These are phyloP conservation scores for Lacerta viridis DNA, from an alignment of 2,797 vertebrate species.

Conservation along the genomic window DNA sequence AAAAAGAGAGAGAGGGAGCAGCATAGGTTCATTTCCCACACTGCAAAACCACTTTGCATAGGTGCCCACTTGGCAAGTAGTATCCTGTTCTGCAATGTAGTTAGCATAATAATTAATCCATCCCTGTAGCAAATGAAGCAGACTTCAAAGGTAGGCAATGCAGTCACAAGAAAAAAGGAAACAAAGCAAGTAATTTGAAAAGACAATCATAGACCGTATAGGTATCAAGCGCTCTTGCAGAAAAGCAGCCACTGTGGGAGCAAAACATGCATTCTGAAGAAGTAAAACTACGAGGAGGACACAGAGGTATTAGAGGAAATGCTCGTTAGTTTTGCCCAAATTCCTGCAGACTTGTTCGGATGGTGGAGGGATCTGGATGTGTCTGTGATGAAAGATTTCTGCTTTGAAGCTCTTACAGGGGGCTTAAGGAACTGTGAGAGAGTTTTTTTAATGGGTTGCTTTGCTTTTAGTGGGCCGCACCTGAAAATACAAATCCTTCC, in stretches of 20 bases:
- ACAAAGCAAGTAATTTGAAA: conserved; percentile 41
- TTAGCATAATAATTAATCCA: neutral
- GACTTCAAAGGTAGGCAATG: conserved; percentile 2
- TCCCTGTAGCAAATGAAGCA: conserved; percentile 1
- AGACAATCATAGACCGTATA: conserved; percentile 14
- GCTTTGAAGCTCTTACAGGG: conserved; percentile 41
- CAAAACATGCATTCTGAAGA: conserved; percentile 29
- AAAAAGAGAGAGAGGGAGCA: neutral
- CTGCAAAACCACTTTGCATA: neutral
- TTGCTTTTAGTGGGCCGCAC: conserved; percentile 48
- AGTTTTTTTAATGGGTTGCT: conserved; percentile 43
- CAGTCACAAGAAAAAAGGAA: conserved; percentile 5
- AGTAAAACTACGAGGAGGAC: conserved; percentile 37
- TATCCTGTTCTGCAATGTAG: neutral
- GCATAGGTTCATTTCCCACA: neutral
- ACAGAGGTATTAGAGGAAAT: neutral
- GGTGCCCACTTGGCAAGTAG: neutral
- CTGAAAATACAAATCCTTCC: neutral
- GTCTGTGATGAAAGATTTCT: conserved; percentile 52
- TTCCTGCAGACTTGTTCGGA: conserved; percentile 26
- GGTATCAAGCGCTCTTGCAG: neutral
- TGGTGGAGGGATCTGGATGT: neutral
- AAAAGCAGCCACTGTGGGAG: neutral
- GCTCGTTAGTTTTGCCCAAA: conserved; percentile 50
- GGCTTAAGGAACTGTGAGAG: conserved; percentile 51